Percentiles rank a stretch among this genome's conserved stretches.
phyloP scores from a whole-genome alignment of 1,140 invertebrate genomes.

The Drosophila lowei region DNA sequence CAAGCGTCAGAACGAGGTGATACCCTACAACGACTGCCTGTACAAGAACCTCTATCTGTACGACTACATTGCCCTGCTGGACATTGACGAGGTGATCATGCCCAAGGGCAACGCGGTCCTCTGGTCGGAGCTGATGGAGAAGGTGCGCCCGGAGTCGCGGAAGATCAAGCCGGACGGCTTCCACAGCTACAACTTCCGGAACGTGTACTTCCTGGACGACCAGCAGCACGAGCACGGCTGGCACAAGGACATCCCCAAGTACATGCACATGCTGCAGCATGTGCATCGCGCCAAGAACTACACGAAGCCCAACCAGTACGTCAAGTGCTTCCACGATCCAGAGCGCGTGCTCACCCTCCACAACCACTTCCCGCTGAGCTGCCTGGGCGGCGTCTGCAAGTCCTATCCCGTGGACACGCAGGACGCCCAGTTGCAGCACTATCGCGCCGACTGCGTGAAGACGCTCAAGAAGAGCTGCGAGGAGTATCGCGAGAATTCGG shows the following conservation, averaged over 20 bases:
- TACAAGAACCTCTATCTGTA: slow-evolving; percentile 96
- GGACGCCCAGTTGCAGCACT: slow-evolving; percentile 96
- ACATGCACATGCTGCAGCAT: slow-evolving; percentile 97
- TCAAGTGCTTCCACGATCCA: slow-evolving; percentile 97
- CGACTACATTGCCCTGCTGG: slow-evolving; percentile 94
- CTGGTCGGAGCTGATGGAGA: slow-evolving; percentile 92
- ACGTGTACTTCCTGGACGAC: slow-evolving; percentile 97
- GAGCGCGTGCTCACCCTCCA: slow-evolving; percentile 94
- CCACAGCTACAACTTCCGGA: slow-evolving; percentile 94
- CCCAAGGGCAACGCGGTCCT: slow-evolving; percentile 88
- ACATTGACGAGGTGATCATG: slow-evolving; percentile 98
- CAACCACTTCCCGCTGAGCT: slow-evolving; percentile 96
- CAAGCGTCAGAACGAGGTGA: slow-evolving; percentile 97
- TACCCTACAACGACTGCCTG: slow-evolving; percentile 98
- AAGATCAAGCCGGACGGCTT: slow-evolving; percentile 89
- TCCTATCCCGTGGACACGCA: slow-evolving; percentile 92
- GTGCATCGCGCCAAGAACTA: slow-evolving; percentile 95
- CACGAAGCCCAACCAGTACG: slow-evolving; percentile 96
- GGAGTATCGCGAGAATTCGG: slow-evolving; percentile 91
- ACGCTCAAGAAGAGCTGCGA: slow-evolving; percentile 93
- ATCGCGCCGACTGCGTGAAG: slow-evolving; percentile 95
- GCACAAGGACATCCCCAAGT: slow-evolving; percentile 92
- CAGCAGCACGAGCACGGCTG: slow-evolving; percentile 92
- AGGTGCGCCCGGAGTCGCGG: slow-evolving; percentile 88
- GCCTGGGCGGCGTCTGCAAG: slow-evolving; percentile 92